Percentiles rank a stretch among this genome's conserved stretches.
These are phyloP conservation scores for Ferrisia virgata DNA, from an alignment of 2,888 invertebrate species.

Conservation along the genomic window DNA sequence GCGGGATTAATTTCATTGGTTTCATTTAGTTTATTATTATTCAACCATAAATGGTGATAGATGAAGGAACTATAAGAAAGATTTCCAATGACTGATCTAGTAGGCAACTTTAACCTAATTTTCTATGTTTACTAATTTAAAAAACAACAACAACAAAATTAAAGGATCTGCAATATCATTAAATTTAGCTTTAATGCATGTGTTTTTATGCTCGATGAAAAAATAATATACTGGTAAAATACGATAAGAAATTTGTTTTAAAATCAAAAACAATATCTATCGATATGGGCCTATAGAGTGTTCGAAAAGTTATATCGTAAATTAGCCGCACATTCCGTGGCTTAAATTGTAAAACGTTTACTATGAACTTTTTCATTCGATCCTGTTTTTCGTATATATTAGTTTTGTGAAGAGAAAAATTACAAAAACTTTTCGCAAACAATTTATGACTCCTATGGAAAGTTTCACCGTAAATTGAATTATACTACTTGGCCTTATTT, in stretches of 20 bases:
- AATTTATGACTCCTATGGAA: slow-evolving; percentile 32
- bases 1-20: too few relatives aligned
- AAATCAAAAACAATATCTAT: background rate
- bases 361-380: slow-evolving; percentile 22
- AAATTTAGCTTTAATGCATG: too few relatives aligned
- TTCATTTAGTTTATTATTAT: too few relatives aligned
- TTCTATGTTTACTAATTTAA: too few relatives aligned
- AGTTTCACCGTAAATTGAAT: slow-evolving; percentile 28
- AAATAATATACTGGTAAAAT: background rate
- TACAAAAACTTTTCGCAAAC: slow-evolving; percentile 22
- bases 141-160: too few relatives aligned
- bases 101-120: too few relatives aligned
- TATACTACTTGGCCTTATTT: slow-evolving; percentile 6
- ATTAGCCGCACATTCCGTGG: slow-evolving; percentile 10
- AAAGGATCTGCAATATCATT: too few relatives aligned
- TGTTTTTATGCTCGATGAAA: background rate
- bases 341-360: slow-evolving; percentile 28
- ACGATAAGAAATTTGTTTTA: background rate
- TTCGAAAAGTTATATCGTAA: slow-evolving; percentile 23
- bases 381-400: slow-evolving; percentile 12
- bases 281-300: background rate
- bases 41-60: too few relatives aligned
- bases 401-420: slow-evolving; percentile 18
- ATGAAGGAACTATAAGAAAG: too few relatives aligned
- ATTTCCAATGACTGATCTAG: too few relatives aligned